A percentile compares a stretch with the other conserved stretches of the same genome.
phyloP scores from a whole-genome alignment of 2,797 vertebrate species.

The Galaxias olidus region DNA sequence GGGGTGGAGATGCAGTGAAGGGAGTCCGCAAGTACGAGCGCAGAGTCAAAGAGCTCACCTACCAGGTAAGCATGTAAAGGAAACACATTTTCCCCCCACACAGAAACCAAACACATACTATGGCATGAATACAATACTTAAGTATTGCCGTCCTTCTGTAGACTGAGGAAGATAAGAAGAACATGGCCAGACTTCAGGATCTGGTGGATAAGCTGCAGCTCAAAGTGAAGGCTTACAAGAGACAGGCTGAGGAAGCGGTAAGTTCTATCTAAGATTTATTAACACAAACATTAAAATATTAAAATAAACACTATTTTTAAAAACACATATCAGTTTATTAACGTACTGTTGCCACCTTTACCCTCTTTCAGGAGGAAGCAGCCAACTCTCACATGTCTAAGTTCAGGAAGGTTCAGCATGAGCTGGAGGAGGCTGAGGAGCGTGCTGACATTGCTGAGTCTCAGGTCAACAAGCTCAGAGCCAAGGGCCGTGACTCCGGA shows the following conservation, averaged over 20 bases:
- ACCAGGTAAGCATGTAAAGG: constrained; percentile 39
- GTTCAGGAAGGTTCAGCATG: constrained; percentile 80
- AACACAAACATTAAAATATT: too few relatives aligned
- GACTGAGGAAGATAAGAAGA: constrained; percentile 62
- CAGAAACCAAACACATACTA: too few relatives aligned
- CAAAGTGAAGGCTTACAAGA: constrained; percentile 63
- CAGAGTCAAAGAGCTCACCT: constrained; percentile 57
- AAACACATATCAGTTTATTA: too few relatives aligned
- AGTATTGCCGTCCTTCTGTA: constrained; percentile 9
- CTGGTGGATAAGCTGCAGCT: constrained; percentile 61
- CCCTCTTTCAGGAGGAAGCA: constrained; percentile 72
- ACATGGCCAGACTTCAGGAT: constrained; percentile 53
- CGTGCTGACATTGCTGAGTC: constrained; percentile 79
- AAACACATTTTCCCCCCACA: too few relatives aligned
- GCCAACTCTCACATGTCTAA: constrained; percentile 78
- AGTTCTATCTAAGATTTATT: too few relatives aligned
- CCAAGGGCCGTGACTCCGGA: constrained; percentile 75
- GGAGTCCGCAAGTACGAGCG: constrained; percentile 57
- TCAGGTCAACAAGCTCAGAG: constrained; percentile 80
- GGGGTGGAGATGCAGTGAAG: constrained; percentile 48
- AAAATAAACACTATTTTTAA: too few relatives aligned
- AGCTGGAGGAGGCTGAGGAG: constrained; percentile 81
- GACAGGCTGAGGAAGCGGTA: constrained; percentile 48
- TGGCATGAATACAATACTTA: too few relatives aligned
- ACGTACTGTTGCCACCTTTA: too few relatives aligned